phyloP scores from a whole-genome alignment of 2,113 vertebrate genomes.

The pig (Sus scrofa) region T2T-Sscrofa CM000819.6:98020001-98020500 shows the following conservation, averaged over 20 bases:
- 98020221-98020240: background rate
- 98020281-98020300: background rate
- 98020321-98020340: background rate
- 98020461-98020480: background rate
- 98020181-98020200: background rate
- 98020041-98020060: conserved; percentile 36
- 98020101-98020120: background rate
- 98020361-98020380: background rate
- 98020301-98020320: background rate
- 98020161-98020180: background rate
- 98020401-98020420: background rate
- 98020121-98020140: background rate
- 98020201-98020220: background rate
- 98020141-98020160: background rate
- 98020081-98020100: background rate
- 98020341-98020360: background rate
- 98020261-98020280: background rate
- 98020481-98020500: background rate
- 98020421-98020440: background rate
- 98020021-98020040: conserved; percentile 46
- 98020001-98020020: background rate
- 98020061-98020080: background rate
- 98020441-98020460: background rate
- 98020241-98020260: background rate
- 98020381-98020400: background rate